These are phyloP conservation scores for Ardeotis arabs DNA, from an alignment of 2,113 vertebrate genomes.

Conservation along the genomic window DNA sequence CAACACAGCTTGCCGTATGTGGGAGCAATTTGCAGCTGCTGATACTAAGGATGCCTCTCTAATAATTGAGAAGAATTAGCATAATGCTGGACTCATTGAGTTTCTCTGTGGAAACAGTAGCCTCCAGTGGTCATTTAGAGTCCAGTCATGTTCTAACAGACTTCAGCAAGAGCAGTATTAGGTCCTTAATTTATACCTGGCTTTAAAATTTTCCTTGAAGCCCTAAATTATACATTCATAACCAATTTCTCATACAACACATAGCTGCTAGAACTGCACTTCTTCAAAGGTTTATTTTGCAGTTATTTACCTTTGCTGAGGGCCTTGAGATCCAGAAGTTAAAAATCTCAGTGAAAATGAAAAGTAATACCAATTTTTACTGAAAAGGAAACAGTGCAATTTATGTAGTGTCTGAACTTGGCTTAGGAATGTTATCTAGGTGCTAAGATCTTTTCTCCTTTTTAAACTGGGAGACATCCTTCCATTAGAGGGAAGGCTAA, in stretches of 20 bases:
- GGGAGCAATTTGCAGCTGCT: background rate
- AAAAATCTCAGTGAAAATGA: background rate
- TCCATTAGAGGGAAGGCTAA: background rate
- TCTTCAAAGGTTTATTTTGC: conserved; percentile 30
- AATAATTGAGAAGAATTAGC: conserved; percentile 43
- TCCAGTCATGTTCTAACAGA: conserved; percentile 41
- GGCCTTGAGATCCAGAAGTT: background rate
- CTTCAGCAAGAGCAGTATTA: background rate
- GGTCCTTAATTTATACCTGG: conserved; percentile 20
- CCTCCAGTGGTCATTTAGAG: conserved; percentile 48
- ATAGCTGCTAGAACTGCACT: background rate
- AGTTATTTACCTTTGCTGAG: conserved; percentile 22
- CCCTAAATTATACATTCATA: conserved; percentile 39
- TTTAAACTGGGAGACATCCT: background rate
- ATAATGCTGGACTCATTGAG: background rate
- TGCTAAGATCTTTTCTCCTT: background rate
- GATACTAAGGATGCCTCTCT: background rate
- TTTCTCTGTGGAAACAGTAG: conserved; percentile 46
- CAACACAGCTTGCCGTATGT: background rate
- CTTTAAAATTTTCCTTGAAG: conserved; percentile 40
- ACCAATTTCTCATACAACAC: background rate
- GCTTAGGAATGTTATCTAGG: background rate
- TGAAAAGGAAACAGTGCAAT: background rate
- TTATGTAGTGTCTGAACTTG: background rate
- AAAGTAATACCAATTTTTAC: background rate